These are phyloP conservation scores for Eutolmus rufibarbis DNA, from an alignment of 2,888 invertebrate species.

Conservation along the genomic window DNA sequence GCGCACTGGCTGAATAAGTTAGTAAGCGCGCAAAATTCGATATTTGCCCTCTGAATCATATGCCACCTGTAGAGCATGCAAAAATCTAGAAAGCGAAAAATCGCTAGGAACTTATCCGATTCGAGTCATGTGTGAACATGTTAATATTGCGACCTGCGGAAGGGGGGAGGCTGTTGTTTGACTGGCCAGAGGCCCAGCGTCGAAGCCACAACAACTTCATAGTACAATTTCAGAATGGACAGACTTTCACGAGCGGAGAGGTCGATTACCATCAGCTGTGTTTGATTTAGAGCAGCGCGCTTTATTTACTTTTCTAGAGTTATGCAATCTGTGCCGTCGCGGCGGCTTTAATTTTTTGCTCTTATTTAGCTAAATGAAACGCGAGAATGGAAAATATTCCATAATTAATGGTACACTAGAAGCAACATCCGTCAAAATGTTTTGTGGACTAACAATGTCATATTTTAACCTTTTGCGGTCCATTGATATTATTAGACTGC, in stretches of 20 bases:
- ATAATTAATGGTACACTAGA: background rate
- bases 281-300: background rate
- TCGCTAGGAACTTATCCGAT: background rate
- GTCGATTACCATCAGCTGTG: background rate
- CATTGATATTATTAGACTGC: too few species aligned
- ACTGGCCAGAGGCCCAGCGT: background rate
- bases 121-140: background rate
- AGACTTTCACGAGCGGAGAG: background rate
- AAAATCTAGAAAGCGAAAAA: background rate
- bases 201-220: background rate
- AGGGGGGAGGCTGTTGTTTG: background rate
- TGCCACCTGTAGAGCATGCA: background rate
- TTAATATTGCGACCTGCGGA: background rate
- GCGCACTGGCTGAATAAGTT: background rate
- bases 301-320: background rate
- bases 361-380: too few species aligned
- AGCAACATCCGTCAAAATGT: background rate
- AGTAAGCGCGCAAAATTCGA: background rate
- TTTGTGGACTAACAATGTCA: background rate
- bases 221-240: background rate
- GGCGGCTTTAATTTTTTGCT: background rate
- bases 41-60: slow-evolving; percentile 1
- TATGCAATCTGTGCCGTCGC: background rate
- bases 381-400: background rate
- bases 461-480: too few species aligned